Conservation (phyloP, 2,113 vertebrate genomes). For the Pollachius pollachius region DNA sequence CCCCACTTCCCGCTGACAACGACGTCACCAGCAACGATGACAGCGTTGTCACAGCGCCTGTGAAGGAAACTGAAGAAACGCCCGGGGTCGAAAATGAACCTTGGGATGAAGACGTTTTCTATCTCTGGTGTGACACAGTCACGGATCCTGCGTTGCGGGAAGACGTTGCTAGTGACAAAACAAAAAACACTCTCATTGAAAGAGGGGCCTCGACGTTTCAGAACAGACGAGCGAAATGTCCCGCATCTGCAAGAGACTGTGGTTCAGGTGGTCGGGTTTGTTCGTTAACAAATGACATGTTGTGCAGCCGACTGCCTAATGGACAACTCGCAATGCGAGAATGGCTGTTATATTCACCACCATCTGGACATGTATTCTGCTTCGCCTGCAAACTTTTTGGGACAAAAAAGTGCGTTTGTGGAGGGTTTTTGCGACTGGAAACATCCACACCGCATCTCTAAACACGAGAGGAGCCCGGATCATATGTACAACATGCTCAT, state of each 20-base stretch:
- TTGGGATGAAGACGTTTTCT: no score
- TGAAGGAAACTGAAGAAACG: no score
- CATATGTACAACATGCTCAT: slow-evolving; percentile 25
- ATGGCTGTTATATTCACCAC: slow-evolving; percentile 24
- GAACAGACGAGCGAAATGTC: slow-evolving; percentile 24
- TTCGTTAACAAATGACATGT: slow-evolving; percentile 23
- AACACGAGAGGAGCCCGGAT: slow-evolving; percentile 28
- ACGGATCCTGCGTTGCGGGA: slow-evolving; percentile 17
- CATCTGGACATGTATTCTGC: slow-evolving; percentile 30
- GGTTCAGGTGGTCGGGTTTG: slow-evolving; percentile 15
- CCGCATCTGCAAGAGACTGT: slow-evolving; percentile 23
- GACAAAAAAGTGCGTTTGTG: slow-evolving; percentile 12
- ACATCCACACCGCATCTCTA: slow-evolving; percentile 11
- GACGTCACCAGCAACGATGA: no score
- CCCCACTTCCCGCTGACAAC: no score
- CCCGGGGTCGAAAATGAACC: no score
- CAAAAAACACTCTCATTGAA: slow-evolving; percentile 17
- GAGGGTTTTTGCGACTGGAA: slow-evolving; percentile 20
- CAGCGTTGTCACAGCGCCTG: no score
- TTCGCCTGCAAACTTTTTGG: slow-evolving; percentile 36
- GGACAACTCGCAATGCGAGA: neutral
- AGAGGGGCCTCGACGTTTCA: slow-evolving; percentile 25
- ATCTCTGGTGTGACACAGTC: neutral
- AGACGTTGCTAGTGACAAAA: slow-evolving; percentile 8
- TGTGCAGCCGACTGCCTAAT: slow-evolving; percentile 8